Conservation (phyloP, 1,140 invertebrate genomes). For the Drosophila repletoides region DNA sequence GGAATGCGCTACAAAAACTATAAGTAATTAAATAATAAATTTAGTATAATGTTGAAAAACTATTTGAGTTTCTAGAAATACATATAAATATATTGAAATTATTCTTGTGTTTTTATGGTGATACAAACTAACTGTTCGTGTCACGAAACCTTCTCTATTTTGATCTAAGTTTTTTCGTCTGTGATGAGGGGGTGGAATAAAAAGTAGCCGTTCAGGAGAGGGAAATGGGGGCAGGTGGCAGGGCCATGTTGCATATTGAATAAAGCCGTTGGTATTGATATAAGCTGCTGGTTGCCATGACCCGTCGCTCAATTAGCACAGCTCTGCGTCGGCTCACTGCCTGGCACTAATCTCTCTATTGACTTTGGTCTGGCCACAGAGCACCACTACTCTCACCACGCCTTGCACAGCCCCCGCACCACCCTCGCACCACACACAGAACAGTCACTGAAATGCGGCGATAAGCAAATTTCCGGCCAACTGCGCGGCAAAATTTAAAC, state of each 20-base stretch:
- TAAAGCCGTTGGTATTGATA: conserved; percentile 63
- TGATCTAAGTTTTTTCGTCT: too few species aligned
- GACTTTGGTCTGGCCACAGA: conserved; percentile 45
- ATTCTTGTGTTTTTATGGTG: too few species aligned
- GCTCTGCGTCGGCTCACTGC: conserved; percentile 45
- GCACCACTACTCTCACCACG: background rate
- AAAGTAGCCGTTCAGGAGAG: too few species aligned
- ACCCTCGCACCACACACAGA: conserved; percentile 4
- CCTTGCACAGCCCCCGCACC: background rate
- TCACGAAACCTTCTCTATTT: too few species aligned
- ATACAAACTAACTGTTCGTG: too few species aligned
- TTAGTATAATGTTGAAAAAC: too few species aligned
- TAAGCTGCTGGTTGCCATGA: conserved; percentile 74
- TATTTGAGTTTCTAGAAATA: too few species aligned
- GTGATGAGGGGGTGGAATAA: too few species aligned
- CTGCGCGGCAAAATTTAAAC: conserved; percentile 69
- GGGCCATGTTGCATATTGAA: conserved; percentile 36
- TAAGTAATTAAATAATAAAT: too few species aligned
- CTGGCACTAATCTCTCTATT: conserved; percentile 73
- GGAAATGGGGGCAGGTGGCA: too few species aligned
- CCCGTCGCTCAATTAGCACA: conserved; percentile 73
- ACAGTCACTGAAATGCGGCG: conserved; percentile 62
- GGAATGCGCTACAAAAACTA: too few species aligned
- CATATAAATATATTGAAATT: too few species aligned
- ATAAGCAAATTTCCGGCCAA: conserved; percentile 76